phyloP scores from a whole-genome alignment of 2,797 vertebrate genomes.

The Setipinna tenuifilis region DNA sequence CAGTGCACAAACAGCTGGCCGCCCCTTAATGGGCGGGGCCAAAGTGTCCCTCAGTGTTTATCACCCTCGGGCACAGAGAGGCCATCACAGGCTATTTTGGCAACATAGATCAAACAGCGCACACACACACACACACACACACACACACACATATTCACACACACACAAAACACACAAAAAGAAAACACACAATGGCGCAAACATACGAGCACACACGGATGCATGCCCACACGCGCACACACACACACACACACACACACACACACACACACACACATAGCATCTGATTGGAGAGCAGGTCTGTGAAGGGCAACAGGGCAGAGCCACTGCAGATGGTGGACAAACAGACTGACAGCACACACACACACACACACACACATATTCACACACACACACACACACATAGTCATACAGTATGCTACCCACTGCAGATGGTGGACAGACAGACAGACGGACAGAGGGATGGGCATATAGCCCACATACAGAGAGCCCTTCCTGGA shows the following conservation, averaged over 20 bases:
- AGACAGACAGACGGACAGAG: neutral
- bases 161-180: too few relatives aligned
- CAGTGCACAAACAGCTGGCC: neutral
- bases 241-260: neutral
- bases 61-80: neutral
- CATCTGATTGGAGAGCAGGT: too few relatives aligned
- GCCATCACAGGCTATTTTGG: neutral
- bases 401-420: neutral
- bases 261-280: too few relatives aligned
- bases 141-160: neutral
- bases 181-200: too few relatives aligned
- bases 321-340: too few relatives aligned
- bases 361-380: neutral
- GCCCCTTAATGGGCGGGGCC: neutral
- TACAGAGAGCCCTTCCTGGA: neutral
- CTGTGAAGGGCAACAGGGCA: too few relatives aligned
- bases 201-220: neutral
- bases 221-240: neutral
- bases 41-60: neutral
- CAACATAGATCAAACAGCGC: neutral
- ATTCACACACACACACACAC: neutral
- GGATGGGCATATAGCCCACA: too few relatives aligned
- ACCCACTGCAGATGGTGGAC: too few relatives aligned
- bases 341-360: neutral
- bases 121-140: neutral